Conservation (phyloP, 1,140 invertebrate genomes). For the Drosophila busckii region DNA sequence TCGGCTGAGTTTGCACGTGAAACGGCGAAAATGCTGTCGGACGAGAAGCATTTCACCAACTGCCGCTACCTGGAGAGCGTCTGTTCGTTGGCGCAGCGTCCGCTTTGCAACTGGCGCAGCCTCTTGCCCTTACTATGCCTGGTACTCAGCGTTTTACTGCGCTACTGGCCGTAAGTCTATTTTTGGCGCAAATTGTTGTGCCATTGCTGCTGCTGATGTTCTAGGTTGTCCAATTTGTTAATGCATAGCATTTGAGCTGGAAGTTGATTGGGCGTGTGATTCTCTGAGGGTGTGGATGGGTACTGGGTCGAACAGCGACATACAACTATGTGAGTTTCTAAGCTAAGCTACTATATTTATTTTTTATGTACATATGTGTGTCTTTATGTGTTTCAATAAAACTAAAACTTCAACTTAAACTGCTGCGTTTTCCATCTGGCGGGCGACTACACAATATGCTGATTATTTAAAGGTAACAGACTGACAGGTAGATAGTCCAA, state of each 20-base stretch:
- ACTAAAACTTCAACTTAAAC: too few species aligned
- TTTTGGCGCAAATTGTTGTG: constrained; percentile 7
- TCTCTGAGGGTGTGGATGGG: constrained; percentile 49
- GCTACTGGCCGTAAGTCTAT: constrained; percentile 20
- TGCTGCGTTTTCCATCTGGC: too few species aligned
- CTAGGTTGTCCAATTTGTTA: constrained; percentile 43
- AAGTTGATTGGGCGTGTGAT: constrained; percentile 29
- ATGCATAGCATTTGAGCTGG: constrained; percentile 55
- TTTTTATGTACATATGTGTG: constrained; percentile 21
- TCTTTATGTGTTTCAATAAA: too few species aligned
- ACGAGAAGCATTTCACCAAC: constrained; percentile 72
- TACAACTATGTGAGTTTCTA: constrained; percentile 32
- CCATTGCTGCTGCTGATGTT: constrained; percentile 2
- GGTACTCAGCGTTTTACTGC: constrained; percentile 17
- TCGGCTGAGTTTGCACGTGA: constrained; percentile 72
- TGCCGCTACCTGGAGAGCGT: constrained; percentile 63
- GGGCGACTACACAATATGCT: too few species aligned
- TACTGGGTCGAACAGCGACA: constrained; percentile 60
- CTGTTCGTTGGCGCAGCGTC: constrained; percentile 29
- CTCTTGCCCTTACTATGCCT: constrained; percentile 11
- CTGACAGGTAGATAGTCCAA: too few species aligned
- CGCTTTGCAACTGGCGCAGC: constrained; percentile 8
- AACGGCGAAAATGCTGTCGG: constrained; percentile 73
- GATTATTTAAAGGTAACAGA: too few species aligned
- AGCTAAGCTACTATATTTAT: constrained; percentile 35